Base-by-base conservation (phyloP, 1,140 invertebrate genomes). In the Mylabris phalerata region DNA sequence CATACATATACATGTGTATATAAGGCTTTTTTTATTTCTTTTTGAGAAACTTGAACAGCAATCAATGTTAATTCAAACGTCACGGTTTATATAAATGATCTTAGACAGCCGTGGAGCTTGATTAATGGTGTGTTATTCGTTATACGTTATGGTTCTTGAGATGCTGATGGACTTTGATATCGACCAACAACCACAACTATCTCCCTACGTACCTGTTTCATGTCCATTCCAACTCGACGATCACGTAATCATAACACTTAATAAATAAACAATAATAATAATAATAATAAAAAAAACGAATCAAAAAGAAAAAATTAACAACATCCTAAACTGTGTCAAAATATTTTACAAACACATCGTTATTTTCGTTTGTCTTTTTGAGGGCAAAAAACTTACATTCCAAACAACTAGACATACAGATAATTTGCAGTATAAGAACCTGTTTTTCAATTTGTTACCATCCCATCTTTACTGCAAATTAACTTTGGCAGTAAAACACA, bases 51-150 rank as follows among this genome's bases (percentile, higher is more conserved):
- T 63, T 56, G 59, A 66, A 64, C 69, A 62, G 59, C 67, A 71
- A 68, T 66, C 66, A 67, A 71, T 69, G 70, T 67, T 71, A 71
- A 71, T 73, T 73, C 70, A 73, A 71, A 73, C 66, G 71, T 73
- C 71, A 71, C 56, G 60, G 48, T 50, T 61, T 61, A 69, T 71
- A 73, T 70, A 71, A 73, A 73, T 73, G 71, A 69, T 72, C 56
- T 67, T 64, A 62, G 69, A 70, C 68, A 71, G 65, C 56, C 61
- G 54, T 55, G 50, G 51, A 39, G 56, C 57, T 63, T 71, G 71
- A 73, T 72, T 70, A 69, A 72, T 71, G 71, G 58, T 66, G 55
- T 55, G 43, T 27, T 64, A 59, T 65, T 61, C 63, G 60, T 65
- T 66, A 67, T 57, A 64, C 55, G 51, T 54, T 54, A 54, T 54